phyloP scores from a whole-genome alignment of 2,888 invertebrate genomes.

The Pyralis farinalis region DNA sequence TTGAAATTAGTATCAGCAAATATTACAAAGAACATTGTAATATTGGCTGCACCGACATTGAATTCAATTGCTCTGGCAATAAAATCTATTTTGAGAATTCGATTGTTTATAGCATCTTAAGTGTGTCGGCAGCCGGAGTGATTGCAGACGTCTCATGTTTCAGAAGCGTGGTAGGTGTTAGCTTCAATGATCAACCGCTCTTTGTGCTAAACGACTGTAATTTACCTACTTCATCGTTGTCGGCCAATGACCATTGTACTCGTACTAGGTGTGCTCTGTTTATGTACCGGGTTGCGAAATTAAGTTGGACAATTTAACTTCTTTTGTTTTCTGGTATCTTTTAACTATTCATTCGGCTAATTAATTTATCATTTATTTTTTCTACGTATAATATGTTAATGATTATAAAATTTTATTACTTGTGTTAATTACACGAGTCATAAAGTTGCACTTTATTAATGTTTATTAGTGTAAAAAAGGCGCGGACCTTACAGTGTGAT shows the following conservation, averaged over 20 bases:
- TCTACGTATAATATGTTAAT: background rate
- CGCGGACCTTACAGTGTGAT: background rate
- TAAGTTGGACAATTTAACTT: conserved; percentile 15
- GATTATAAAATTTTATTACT: background rate
- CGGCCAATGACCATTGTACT: conserved; percentile 25
- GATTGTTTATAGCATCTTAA: conserved; percentile 62
- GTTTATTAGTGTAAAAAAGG: background rate
- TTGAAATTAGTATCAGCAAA: conserved; percentile 36
- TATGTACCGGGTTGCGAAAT: conserved; percentile 23
- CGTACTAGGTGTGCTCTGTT: conserved; percentile 23
- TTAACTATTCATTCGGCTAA: background rate
- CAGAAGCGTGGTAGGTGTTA: conserved; percentile 55
- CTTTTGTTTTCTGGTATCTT: conserved; percentile 8
- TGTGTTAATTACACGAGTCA: background rate
- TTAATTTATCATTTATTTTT: background rate
- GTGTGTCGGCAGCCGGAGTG: conserved; percentile 56
- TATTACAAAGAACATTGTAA: conserved; percentile 47
- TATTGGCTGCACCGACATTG: conserved; percentile 56
- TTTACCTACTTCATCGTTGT: conserved; percentile 20
- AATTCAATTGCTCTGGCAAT: conserved; percentile 66
- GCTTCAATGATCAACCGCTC: conserved; percentile 51
- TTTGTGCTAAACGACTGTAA: conserved; percentile 43
- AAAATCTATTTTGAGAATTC: conserved; percentile 66
- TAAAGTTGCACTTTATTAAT: background rate
- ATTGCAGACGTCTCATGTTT: conserved; percentile 63